These are phyloP conservation scores for Heteractis magnifica DNA, from an alignment of 92 coral and sea anemone genomes.

Conservation along the genomic window DNA sequence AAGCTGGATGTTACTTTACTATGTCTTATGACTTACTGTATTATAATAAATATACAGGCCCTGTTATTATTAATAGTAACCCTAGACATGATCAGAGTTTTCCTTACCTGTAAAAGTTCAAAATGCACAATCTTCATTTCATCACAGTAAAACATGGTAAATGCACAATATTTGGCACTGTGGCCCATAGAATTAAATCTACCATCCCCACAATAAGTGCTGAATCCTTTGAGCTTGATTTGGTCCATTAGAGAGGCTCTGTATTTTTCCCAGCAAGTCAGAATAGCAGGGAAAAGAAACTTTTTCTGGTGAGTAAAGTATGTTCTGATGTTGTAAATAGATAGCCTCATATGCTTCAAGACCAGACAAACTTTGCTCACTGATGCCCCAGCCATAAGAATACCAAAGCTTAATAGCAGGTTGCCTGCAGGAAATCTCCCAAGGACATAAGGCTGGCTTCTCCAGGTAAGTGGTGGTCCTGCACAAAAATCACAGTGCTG, in stretches of 20 bases:
- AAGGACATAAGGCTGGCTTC: conserved; percentile 43
- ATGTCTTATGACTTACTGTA: too few species aligned
- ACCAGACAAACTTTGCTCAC: conserved; percentile 41
- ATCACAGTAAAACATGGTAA: conserved; percentile 42
- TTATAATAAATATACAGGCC: too few species aligned
- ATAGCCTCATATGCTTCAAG: conserved; percentile 52
- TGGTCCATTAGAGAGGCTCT: conserved; percentile 24
- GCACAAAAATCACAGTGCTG: conserved; percentile 49
- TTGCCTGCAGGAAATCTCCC: conserved; percentile 55
- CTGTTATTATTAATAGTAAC: too few species aligned
- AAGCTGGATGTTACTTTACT: too few species aligned
- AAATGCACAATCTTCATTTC: conserved; percentile 42
- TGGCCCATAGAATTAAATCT: conserved; percentile 64
- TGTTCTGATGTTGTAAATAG: conserved; percentile 40
- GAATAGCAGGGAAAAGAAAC: conserved; percentile 50
- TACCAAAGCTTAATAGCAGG: conserved; percentile 43
- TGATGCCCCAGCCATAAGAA: conserved; percentile 50
- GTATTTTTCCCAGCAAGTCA: conserved; percentile 52
- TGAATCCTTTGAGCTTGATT: background rate
- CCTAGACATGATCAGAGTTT: too few species aligned
- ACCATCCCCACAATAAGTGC: conserved; percentile 59
- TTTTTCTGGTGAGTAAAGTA: conserved; percentile 53
- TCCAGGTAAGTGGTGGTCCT: conserved; percentile 30
- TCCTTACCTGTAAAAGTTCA: conserved; percentile 58
- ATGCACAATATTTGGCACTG: conserved; percentile 54